Evolutionary conservation across 2,888 invertebrate species (phyloP), one percentile per base, ranked within the genome.

Genomic region (Cosmia pyralina): DNA sequence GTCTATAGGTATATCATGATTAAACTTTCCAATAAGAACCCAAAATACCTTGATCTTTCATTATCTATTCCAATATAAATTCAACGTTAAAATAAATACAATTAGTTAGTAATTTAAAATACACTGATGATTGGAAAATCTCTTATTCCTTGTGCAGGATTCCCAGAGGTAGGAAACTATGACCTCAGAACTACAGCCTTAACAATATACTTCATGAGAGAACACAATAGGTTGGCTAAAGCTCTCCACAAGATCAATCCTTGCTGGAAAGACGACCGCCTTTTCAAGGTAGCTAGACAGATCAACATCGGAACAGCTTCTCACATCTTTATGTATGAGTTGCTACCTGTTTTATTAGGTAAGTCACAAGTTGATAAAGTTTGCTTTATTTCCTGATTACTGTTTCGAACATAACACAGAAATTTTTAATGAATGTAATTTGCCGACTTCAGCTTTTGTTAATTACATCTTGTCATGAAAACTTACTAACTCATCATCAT

Each of bases 191-290:
- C 93, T 0, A 92, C 94, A 11, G 88, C 90, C 1, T 85, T 94
- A 38, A 87, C 90, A 15, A 93, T 94, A 85, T 94, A 92, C 81
- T 94, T 94, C 79, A 91, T 92, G 90, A 88, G 93, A n/a, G 93
- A 94, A 81, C 94, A 95, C 78, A 94, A 94, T 75, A 88, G 93
- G 38, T 60, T 94, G n/a, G 94, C 94, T 7, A 89, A 75, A 28
- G 85, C 82, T 17, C 85, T 94, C 19, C 90, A 89, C 41, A 82
- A 90, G 28, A 87, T 94, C 4, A 94, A 95, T 79, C 93, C 94
- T 11, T 94, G 94, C 73, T 95, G 94, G 94, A 92, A 92, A 65
- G 94, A 94, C 65, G 94, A 95, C 74, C 88, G 94, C 17, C 82
- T 94, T 0, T 95, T 94, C 75, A 94, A 94, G 82, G 92, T 93